These are phyloP conservation scores for Drosophila borborema DNA, from an alignment of 2,888 invertebrate genomes.

Conservation along the genomic window DNA sequence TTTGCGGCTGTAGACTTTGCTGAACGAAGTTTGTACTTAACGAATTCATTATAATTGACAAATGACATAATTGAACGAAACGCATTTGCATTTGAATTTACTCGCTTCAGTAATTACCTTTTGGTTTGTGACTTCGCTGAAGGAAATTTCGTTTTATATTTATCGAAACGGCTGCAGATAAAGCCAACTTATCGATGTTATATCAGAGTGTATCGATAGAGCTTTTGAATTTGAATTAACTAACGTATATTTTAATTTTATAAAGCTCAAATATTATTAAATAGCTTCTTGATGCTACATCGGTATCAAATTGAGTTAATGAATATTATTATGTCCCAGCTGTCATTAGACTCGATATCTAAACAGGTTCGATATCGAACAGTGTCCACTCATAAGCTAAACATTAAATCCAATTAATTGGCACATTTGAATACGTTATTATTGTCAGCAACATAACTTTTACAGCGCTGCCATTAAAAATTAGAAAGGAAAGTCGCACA, in stretches of 20 bases:
- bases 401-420: constrained; percentile 8
- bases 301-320: neutral
- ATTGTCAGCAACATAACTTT: constrained; percentile 48
- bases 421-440: constrained; percentile 22
- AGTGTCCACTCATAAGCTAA: neutral
- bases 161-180: neutral
- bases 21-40: neutral
- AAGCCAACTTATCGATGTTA: neutral
- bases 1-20: neutral
- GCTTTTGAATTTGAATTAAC: neutral
- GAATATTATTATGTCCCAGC: neutral
- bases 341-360: too few species aligned
- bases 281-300: too few species aligned
- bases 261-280: too few species aligned
- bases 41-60: neutral
- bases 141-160: neutral
- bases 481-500: constrained; percentile 44
- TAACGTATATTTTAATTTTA: neutral
- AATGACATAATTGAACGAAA: neutral
- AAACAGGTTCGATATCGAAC: neutral
- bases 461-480: constrained; percentile 52
- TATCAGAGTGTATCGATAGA: neutral
- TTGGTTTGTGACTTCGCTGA: neutral
- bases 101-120: neutral
- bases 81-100: neutral